Evolutionary conservation across 2,797 vertebrate species (phyloP).

Genomic region (Neoniphon sammara): DNA sequence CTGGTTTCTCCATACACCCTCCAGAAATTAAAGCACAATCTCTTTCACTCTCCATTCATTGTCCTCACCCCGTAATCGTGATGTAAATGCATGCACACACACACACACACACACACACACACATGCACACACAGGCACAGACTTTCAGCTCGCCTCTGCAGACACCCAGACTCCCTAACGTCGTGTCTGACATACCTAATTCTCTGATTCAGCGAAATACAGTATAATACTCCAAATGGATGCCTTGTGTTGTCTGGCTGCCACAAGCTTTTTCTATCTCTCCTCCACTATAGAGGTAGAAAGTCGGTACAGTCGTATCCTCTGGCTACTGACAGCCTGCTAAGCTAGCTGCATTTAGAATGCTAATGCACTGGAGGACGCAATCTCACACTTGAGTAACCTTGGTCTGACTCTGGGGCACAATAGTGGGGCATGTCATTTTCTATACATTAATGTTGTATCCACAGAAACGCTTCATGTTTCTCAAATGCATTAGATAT

Average conservation of each 20-base stretch:
- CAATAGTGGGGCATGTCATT: conserved; percentile 59
- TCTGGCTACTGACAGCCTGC: conserved; percentile 51
- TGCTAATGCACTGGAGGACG: conserved; percentile 65
- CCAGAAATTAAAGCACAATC: conserved; percentile 54
- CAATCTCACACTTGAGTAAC: conserved; percentile 78
- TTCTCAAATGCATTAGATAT: conserved; percentile 56
- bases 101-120: conserved; percentile 34
- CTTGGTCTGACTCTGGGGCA: conserved; percentile 64
- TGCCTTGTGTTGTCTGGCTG: conserved; percentile 43
- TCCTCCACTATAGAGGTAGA: background rate
- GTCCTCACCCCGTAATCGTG: conserved; percentile 19
- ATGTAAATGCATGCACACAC: conserved; percentile 10
- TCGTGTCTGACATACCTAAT: conserved; percentile 27
- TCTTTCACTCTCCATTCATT: conserved; percentile 62
- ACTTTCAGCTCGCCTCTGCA: conserved; percentile 3
- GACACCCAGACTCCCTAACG: conserved; percentile 11
- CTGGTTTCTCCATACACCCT: conserved; percentile 71
- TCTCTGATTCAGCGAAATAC: conserved; percentile 62
- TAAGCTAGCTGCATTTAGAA: conserved; percentile 69
- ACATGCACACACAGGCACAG: background rate
- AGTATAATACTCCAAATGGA: conserved; percentile 31
- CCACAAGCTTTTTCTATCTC: conserved; percentile 44
- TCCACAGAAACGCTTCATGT: conserved; percentile 52
- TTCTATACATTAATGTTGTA: conserved; percentile 70
- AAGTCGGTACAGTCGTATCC: conserved; percentile 30